Conservation (phyloP, 2,113 vertebrate species). For the Pygoscelis adeliae region DNA sequence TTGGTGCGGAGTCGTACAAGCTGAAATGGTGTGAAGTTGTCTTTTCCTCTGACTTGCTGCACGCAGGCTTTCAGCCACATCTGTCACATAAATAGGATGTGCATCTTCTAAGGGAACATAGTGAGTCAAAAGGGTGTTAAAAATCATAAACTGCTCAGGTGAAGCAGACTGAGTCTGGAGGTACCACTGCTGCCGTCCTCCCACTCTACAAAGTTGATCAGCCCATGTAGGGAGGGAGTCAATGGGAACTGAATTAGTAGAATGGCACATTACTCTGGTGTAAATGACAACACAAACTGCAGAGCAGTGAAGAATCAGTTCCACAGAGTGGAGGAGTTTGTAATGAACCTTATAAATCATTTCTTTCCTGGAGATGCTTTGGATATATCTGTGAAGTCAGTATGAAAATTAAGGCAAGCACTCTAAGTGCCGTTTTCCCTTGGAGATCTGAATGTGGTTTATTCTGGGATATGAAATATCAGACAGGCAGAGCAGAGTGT, state of each 20-base stretch:
- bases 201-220: neutral
- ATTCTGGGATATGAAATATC: neutral
- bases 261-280: neutral
- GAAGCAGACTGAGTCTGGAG: neutral
- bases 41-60: neutral
- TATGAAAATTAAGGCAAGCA: neutral
- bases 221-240: fast-evolving
- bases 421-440: neutral
- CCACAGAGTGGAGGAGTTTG: neutral
- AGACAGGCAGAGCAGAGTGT: neutral
- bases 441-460: neutral
- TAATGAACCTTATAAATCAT: neutral
- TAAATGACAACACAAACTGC: neutral
- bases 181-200: fast-evolving
- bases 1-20: neutral
- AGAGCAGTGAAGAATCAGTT: neutral
- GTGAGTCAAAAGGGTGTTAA: no score
- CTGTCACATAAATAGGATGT: neutral
- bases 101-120: fast-evolving
- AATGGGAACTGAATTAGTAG: neutral
- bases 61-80: neutral
- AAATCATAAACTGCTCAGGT: neutral
- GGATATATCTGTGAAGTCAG: neutral
- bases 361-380: neutral
- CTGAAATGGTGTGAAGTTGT: neutral